Conservation (phyloP, 2,888 invertebrate species). For the Cryptosula pallasiana region DNA sequence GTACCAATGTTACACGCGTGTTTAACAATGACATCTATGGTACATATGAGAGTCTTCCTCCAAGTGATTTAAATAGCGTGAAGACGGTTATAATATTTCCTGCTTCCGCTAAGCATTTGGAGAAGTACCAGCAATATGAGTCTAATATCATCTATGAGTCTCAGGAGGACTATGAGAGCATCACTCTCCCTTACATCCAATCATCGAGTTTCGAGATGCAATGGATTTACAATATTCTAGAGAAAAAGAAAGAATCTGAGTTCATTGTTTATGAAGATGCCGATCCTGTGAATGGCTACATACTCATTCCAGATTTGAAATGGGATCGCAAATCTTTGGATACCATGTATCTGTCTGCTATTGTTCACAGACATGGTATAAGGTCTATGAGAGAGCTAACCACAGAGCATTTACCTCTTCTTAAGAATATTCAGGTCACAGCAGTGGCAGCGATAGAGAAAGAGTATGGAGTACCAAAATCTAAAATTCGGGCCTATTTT, state of each 20-base stretch:
- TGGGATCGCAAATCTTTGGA: conserved; percentile 79
- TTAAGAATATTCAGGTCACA: conserved; percentile 73
- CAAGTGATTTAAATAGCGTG: conserved; percentile 54
- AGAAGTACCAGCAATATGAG: conserved; percentile 74
- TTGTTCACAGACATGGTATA: conserved; percentile 65
- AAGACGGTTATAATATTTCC: conserved; percentile 88
- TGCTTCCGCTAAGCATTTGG: conserved; percentile 84
- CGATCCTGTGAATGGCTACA: conserved; percentile 64
- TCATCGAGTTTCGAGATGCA: conserved; percentile 65
- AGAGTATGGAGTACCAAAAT: conserved; percentile 66
- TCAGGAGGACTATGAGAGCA: conserved; percentile 68
- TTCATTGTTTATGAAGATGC: conserved; percentile 77
- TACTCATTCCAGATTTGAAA: conserved; percentile 88
- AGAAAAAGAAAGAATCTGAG: conserved; percentile 83
- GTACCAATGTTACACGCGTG: conserved; percentile 32
- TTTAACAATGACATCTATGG: conserved; percentile 49
- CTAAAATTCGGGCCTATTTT: conserved; percentile 72
- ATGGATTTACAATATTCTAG: conserved; percentile 95
- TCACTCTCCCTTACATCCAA: conserved; percentile 72
- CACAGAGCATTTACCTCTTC: conserved; percentile 69
- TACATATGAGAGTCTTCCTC: conserved; percentile 38
- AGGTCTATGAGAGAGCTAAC: conserved; percentile 80
- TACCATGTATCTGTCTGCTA: conserved; percentile 77
- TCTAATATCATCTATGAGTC: conserved; percentile 77
- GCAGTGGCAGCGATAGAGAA: conserved; percentile 70